Evolutionary conservation across 2,797 vertebrate genomes (phyloP), one percentile per base, ranked within the genome.

Genomic region (Myiotriccus ornatus): DNA sequence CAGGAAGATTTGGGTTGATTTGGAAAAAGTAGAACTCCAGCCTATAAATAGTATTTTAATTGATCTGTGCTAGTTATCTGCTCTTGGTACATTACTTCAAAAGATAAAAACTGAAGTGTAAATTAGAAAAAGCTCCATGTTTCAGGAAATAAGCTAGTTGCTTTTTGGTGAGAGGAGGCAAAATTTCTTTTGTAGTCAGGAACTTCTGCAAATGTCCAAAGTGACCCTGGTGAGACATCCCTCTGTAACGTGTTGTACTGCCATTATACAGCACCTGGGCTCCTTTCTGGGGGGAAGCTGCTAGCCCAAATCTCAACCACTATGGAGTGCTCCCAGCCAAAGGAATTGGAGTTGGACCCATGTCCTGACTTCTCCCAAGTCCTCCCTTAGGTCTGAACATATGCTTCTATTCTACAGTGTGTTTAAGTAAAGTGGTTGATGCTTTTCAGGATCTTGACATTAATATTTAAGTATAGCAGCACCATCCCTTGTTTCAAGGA

Each of bases 31-130:
- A 44, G 53, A 78, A 60, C 46, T 81, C 34, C 11, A 68, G 22
- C 20, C 34, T 87, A 56, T 78, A 89, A 93, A 84, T 56, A 96
- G 37, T 75, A 82, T 78, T 94, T 87, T 49, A 79, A 2, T 60
- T 89, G 75, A 63, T 78, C 67, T 82, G 6, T 47, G 21, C 30
- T 56, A 34, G 24, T 64, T 91, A 37, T 24, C 57, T 91, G 41
- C 30, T 79, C 21, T 20, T 63, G 46, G 22, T 70, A 83, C 17
- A 12, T 62, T 70, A 49, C 68, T 96, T 92, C 65, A 90, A 71
- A 92, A 93, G 69, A 84, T 67, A 49, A 87, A 87, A 47, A 39
- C 37, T 47, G 50, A 64, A 69, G 25, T 19, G 12, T 64, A 34
- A 32, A 14, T 57, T 53, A 71, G 59, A 71, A 85, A 20, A 73